Percentiles rank a stretch among this genome's conserved stretches.
Conservation (phyloP, 2,888 invertebrate species). For the Dysmachus trigonus region DNA sequence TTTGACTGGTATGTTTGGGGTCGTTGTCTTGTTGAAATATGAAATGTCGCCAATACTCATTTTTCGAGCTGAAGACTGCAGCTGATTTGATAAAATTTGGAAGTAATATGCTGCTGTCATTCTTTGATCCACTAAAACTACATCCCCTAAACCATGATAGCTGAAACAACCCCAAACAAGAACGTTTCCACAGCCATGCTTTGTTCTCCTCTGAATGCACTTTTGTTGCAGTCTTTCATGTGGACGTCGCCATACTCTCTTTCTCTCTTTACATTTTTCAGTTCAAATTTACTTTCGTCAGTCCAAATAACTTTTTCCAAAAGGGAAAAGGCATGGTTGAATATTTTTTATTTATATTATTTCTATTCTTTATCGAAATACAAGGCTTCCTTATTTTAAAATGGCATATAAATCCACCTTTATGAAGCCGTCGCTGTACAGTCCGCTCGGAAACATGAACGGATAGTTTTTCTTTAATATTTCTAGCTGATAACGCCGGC, state of each 20-base stretch:
- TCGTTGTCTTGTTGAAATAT: too few species aligned
- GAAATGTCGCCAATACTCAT: too few species aligned
- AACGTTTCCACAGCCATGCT: neutral
- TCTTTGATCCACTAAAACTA: neutral
- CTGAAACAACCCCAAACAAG: too few species aligned
- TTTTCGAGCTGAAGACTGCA: neutral
- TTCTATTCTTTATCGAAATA: neutral
- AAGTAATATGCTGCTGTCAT: neutral
- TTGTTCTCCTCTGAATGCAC: neutral
- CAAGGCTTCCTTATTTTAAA: neutral
- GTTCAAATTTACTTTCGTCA: too few species aligned
- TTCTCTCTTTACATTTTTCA: too few species aligned
- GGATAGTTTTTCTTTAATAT: too few species aligned
- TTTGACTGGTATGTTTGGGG: too few species aligned
- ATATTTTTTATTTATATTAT: too few species aligned
- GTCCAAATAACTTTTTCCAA: too few species aligned
- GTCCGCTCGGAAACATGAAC: neutral
- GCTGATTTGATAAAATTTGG: neutral
- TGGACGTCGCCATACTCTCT: too few species aligned
- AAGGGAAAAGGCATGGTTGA: neutral
- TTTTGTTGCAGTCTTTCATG: neutral
- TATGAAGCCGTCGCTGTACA: neutral
- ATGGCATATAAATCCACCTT: neutral
- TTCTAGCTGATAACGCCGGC: neutral
- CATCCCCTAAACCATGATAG: too few species aligned